Evolutionary conservation across 1,140 invertebrate species (phyloP).

Genomic region (Lucilia cuprina): DNA sequence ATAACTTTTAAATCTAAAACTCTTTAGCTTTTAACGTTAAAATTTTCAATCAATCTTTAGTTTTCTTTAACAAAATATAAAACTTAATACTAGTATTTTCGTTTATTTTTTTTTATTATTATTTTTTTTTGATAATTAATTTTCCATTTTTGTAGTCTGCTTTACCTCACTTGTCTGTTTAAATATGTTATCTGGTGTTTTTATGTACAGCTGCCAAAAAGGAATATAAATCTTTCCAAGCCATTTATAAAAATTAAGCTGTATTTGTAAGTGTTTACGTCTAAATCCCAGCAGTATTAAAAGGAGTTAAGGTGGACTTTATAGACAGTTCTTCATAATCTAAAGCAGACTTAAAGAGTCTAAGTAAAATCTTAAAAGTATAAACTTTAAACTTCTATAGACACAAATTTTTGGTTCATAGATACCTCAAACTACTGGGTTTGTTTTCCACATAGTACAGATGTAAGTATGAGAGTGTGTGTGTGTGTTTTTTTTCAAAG

Average conservation of each 20-base stretch:
- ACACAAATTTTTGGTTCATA: too few species aligned
- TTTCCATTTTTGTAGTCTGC: neutral
- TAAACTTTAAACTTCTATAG: too few species aligned
- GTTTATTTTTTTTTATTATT: neutral
- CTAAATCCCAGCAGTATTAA: too few species aligned
- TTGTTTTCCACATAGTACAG: neutral
- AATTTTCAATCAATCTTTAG: neutral
- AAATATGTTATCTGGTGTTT: conserved; percentile 14
- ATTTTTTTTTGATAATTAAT: neutral
- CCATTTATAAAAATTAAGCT: conserved; percentile 18
- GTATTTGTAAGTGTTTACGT: neutral
- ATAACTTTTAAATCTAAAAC: too few species aligned
- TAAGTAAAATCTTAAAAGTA: too few species aligned
- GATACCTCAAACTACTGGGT: too few species aligned
- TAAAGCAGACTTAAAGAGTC: too few species aligned
- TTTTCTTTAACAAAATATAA: neutral
- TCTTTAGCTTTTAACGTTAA: neutral
- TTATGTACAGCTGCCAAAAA: conserved; percentile 1
- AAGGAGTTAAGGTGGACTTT: too few species aligned
- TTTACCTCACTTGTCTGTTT: conserved; percentile 14
- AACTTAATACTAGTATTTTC: too few species aligned
- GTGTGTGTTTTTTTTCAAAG: neutral
- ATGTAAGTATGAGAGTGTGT: neutral
- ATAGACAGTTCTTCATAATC: too few species aligned
- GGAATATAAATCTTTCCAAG: conserved; percentile 1